Base-by-base conservation (phyloP, 2,113 vertebrate genomes). In the Helogale parvula region DNA sequence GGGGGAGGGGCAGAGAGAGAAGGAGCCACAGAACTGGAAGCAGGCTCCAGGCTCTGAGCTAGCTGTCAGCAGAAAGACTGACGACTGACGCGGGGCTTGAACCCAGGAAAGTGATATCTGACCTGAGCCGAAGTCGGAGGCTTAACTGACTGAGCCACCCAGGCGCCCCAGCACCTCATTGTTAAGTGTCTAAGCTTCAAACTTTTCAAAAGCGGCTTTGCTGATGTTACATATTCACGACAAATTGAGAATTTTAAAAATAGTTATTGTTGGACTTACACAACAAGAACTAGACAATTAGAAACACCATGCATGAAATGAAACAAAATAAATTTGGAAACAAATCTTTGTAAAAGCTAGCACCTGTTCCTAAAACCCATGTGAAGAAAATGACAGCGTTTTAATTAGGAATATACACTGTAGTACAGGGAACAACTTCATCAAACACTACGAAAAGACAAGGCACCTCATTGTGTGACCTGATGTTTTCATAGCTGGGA, bases 401-500 rank as follows among this genome's bases (percentile, higher is more conserved):
- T 93, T 97, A 83, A 88, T 29, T 50, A 94, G 84, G 33, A 93
- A 33, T 19, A 29, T 13, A 68, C 35, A 65, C 41, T 86, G 79
- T 90, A 63, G 66, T 38, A 31, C 50, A 92, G 69, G 80, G 52
- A 95, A 35, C 79, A 93, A 71, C 77, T 98, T 80, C 29, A 88
- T 87, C 96, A 85, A 95, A 95, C 19, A 57, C 16, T 45, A 89
- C 52, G 54, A 88, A 74, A 93, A 27, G 63, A 96, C 83, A 96
- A 97, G 98, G 29, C 0, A 3, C 41, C 38, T 96, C 90, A 41
- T 74, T 93, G 90, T 96, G 29, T 7, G 31, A 72, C 93, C 87
- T 94, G 93, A 93, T 88, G 87, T 94, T 90, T 98, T 97, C 81
- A 57, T 50, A 77, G 54, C 23, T 35, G 11, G 29, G 16, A 25